Evolutionary conservation across 2,113 vertebrate genomes (phyloP).

Genomic region (Prolemur simus): DNA sequence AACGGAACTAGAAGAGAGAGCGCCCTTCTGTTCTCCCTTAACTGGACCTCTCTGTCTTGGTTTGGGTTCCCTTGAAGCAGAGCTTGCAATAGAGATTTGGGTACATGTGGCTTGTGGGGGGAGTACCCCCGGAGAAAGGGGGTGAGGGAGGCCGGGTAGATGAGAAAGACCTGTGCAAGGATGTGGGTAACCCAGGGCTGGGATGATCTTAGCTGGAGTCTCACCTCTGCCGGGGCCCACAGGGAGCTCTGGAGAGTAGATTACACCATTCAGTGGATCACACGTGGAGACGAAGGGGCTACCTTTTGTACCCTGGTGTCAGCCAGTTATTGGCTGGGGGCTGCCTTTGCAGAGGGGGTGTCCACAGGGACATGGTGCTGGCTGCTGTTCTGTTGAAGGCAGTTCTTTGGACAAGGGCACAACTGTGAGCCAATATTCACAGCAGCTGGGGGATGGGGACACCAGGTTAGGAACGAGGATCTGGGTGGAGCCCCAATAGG

Average conservation of each 20-base stretch:
- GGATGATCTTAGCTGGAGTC: background rate
- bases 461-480: too few species aligned
- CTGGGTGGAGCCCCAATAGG: fast-evolving
- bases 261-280: too few species aligned
- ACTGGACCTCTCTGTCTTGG: background rate
- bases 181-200: background rate
- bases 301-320: background rate
- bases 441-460: background rate
- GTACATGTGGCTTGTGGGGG: background rate
- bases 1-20: background rate
- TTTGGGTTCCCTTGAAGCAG: background rate
- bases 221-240: background rate
- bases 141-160: background rate
- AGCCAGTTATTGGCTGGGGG: background rate
- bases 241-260: background rate
- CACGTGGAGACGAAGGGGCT: background rate
- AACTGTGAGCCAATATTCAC: background rate
- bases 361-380: background rate
- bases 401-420: background rate
- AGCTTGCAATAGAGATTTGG: background rate
- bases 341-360: background rate
- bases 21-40: background rate
- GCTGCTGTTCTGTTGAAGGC: background rate
- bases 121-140: background rate
- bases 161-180: background rate